phyloP scores from a whole-genome alignment of 2,797 vertebrate species.

The Peromyscus aztecus region DNA sequence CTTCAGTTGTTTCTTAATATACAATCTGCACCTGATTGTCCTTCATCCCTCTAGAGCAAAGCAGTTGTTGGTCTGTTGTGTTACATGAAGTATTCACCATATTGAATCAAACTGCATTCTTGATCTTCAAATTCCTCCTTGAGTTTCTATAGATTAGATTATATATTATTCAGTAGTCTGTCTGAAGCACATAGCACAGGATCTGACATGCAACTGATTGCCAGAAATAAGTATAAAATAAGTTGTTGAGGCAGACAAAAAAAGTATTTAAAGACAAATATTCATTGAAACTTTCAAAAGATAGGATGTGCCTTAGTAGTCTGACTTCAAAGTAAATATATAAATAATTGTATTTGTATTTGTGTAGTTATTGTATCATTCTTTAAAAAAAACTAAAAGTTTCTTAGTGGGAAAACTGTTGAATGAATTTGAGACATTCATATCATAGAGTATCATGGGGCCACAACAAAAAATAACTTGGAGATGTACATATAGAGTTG shows the following conservation, averaged over 20 bases:
- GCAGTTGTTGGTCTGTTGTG: neutral
- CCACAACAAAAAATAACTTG: neutral
- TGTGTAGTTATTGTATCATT: neutral
- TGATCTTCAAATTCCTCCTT: neutral
- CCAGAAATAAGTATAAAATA: neutral
- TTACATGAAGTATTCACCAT: neutral
- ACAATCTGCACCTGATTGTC: neutral
- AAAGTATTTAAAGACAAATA: neutral
- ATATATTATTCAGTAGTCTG: neutral
- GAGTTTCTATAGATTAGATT: neutral
- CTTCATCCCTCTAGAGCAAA: neutral
- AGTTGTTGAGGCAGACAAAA: neutral
- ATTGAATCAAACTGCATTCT: neutral
- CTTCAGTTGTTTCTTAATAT: neutral
- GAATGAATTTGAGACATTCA: neutral
- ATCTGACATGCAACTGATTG: neutral
- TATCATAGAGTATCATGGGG: neutral
- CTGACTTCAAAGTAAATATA: neutral
- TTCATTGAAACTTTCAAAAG: neutral
- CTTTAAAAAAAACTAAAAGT: neutral
- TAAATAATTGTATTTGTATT: neutral
- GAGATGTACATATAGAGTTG: neutral
- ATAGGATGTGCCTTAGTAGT: neutral
- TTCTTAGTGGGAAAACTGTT: neutral
- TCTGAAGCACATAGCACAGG: neutral